Evolutionary conservation across 2,113 vertebrate species (phyloP).

Genomic region (Ctenomys sociabilis): DNA sequence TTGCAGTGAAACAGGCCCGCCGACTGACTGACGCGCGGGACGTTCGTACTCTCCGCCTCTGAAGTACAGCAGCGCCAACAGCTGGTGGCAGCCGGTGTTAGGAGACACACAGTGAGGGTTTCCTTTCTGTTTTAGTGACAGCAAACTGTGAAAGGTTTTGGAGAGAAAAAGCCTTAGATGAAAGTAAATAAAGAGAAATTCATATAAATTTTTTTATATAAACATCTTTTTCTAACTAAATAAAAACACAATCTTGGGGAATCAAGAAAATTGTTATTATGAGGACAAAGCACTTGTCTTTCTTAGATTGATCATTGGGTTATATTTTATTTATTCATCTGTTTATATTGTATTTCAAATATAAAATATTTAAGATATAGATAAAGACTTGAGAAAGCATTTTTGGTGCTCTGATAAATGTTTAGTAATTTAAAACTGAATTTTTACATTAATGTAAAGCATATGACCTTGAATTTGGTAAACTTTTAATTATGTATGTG

Average conservation of each 20-base stretch:
- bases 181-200: slow-evolving; percentile 58
- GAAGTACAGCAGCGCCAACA: slow-evolving; percentile 79
- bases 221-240: slow-evolving; percentile 1
- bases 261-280: slow-evolving; percentile 28
- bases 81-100: slow-evolving; percentile 72
- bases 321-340: slow-evolving; percentile 22
- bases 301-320: not conserved
- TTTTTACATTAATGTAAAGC: slow-evolving; percentile 18
- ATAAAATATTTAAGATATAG: slow-evolving; percentile 11
- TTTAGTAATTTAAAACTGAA: not conserved
- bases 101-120: slow-evolving; percentile 46
- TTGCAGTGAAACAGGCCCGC: slow-evolving; percentile 56
- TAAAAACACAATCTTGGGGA: not conserved
- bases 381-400: not conserved
- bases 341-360: slow-evolving; percentile 24
- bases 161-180: slow-evolving; percentile 60
- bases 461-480: slow-evolving; percentile 17
- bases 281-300: not conserved
- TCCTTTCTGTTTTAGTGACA: slow-evolving; percentile 64
- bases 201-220: not conserved
- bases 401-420: slow-evolving; percentile 2
- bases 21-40: slow-evolving; percentile 75
- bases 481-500: slow-evolving; percentile 4
- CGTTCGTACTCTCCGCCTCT: slow-evolving; percentile 79
- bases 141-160: slow-evolving; percentile 67